Percentiles rank a stretch among this genome's conserved stretches.
Evolutionary conservation across 2,797 vertebrate species (phyloP).

Genomic region (Leptatherina wallacei): DNA sequence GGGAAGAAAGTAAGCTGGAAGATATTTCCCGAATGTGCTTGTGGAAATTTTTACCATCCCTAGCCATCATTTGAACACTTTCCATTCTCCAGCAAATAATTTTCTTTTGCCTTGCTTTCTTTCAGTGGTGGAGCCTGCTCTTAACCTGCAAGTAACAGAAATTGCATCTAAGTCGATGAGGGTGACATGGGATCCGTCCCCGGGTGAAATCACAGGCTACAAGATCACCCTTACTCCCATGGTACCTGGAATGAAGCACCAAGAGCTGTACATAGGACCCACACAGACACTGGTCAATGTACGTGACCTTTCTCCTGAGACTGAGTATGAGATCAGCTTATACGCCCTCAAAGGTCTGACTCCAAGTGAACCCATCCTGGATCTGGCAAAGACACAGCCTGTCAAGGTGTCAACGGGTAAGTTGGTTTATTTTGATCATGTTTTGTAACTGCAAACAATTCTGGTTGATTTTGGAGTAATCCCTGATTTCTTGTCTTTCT

Average conservation of each 20-base stretch:
- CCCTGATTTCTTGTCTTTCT: conserved; percentile 61
- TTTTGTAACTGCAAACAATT: background rate
- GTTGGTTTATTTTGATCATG: conserved; percentile 34
- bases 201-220: conserved; percentile 92
- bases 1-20: conserved; percentile 91
- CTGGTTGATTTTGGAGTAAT: conserved; percentile 11
- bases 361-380: conserved; percentile 89
- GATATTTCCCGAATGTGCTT: background rate
- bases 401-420: conserved; percentile 94
- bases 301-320: conserved; percentile 95
- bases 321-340: conserved; percentile 94
- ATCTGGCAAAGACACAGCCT: conserved; percentile 95
- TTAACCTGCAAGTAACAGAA: conserved; percentile 90
- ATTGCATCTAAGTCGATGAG: conserved; percentile 94
- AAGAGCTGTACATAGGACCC: conserved; percentile 90
- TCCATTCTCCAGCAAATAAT: background rate
- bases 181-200: conserved; percentile 90
- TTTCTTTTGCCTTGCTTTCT: conserved; percentile 13
- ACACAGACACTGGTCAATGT: conserved; percentile 89
- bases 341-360: conserved; percentile 92
- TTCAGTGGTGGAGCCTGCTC: conserved; percentile 91
- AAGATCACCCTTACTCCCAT: conserved; percentile 92
- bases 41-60: background rate
- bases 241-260: conserved; percentile 89
- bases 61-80: background rate